These are phyloP conservation scores for Brachypalpus laphriformis DNA, from an alignment of 2,888 invertebrate genomes.

Conservation along the genomic window DNA sequence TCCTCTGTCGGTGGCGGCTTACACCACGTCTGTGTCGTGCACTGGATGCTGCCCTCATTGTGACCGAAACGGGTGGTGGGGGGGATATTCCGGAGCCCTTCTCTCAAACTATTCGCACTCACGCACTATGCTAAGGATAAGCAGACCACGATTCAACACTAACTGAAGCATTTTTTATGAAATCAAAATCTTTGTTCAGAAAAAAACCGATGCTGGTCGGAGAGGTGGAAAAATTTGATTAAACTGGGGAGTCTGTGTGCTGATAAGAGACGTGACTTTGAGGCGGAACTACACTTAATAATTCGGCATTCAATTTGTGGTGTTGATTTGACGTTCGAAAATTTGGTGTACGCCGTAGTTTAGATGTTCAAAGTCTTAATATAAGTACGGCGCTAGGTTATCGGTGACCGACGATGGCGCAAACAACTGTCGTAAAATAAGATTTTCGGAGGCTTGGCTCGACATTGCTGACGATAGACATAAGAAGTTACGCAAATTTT, in stretches of 20 bases:
- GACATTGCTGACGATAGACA: neutral
- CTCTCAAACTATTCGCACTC: slow-evolving; percentile 8
- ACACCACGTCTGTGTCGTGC: neutral
- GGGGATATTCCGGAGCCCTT: slow-evolving; percentile 1
- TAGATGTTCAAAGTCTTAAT: slow-evolving; percentile 22
- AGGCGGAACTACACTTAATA: slow-evolving; percentile 30
- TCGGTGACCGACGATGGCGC: neutral
- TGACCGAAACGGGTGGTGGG: neutral
- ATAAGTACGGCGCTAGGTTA: neutral
- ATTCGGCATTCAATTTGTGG: slow-evolving; percentile 17
- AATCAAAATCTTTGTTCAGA: slow-evolving; percentile 1
- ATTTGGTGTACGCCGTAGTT: slow-evolving; percentile 2
- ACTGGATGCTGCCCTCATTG: slow-evolving; percentile 1
- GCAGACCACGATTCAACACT: slow-evolving; percentile 15
- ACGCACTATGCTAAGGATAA: slow-evolving; percentile 17
- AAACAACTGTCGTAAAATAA: neutral
- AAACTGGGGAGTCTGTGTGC: neutral
- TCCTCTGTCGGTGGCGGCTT: neutral
- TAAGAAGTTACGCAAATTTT: neutral
- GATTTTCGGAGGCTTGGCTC: slow-evolving; percentile 23
- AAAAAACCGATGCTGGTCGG: neutral
- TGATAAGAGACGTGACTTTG: slow-evolving; percentile 43
- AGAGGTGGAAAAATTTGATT: slow-evolving; percentile 21
- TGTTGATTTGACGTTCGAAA: neutral
- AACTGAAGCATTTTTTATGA: slow-evolving; percentile 21